These are phyloP conservation scores for Brachionus rubens DNA, from an alignment of 1,140 invertebrate species.

Conservation along the genomic window DNA sequence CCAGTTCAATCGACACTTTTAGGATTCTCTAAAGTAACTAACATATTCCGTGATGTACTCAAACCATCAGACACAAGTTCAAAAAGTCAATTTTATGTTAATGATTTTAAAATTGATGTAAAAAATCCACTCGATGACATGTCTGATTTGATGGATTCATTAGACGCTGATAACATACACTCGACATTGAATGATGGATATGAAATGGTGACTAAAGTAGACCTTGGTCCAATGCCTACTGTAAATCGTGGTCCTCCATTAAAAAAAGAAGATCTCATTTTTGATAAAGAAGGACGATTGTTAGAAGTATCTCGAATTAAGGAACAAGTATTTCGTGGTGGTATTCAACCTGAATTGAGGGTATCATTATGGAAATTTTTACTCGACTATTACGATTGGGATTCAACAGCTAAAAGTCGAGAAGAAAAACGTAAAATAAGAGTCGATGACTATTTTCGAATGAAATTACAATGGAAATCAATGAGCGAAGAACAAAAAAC, in stretches of 20 bases:
- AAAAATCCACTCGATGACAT: constrained; percentile 60
- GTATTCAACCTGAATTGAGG: constrained; percentile 69
- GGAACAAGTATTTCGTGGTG: constrained; percentile 81
- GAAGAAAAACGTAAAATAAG: constrained; percentile 43
- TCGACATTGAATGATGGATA: constrained; percentile 9
- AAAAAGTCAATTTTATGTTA: constrained; percentile 61
- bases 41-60: constrained; percentile 62
- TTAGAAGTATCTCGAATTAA: constrained; percentile 64
- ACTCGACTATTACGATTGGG: constrained; percentile 81
- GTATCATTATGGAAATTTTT: constrained; percentile 91
- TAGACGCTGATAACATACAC: constrained; percentile 5
- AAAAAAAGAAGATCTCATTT: constrained; percentile 74
- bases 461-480: constrained; percentile 93
- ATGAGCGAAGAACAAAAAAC: constrained; percentile 80
- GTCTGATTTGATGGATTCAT: constrained; percentile 53
- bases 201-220: constrained; percentile 47
- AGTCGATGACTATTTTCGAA: constrained; percentile 71
- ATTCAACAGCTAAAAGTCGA: constrained; percentile 72
- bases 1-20: constrained; percentile 76
- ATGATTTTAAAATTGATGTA: constrained; percentile 65
- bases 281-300: constrained; percentile 71
- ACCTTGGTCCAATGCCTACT: neutral
- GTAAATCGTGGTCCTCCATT: constrained; percentile 67
- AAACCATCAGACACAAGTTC: constrained; percentile 52
- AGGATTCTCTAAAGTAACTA: constrained; percentile 77